A percentile compares a stretch with the other conserved stretches of the same genome.
Conservation (phyloP, 2,888 invertebrate genomes). For the Heterodera filipjevi region DNA sequence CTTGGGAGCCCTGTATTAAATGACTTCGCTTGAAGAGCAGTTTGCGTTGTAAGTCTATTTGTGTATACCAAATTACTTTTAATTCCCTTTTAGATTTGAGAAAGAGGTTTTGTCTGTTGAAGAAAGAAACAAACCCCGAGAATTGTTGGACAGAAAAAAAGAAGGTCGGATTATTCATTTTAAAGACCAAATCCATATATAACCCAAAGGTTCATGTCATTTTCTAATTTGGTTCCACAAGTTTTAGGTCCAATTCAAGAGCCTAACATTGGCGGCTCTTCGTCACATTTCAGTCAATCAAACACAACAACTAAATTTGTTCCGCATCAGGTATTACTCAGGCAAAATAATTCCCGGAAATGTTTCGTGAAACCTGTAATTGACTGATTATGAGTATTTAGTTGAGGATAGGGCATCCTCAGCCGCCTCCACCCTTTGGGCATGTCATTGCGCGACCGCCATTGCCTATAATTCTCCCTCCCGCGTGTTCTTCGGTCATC, state of each 20-base stretch:
- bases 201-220: no score
- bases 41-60: constrained; percentile 31
- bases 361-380: no score
- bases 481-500: constrained; percentile 27
- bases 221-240: no score
- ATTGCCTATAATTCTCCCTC: constrained; percentile 22
- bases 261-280: constrained; percentile 18
- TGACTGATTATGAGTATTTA: no score
- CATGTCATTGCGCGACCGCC: constrained; percentile 18
- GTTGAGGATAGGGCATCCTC: constrained; percentile 17
- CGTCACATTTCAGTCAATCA: constrained; percentile 6
- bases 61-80: no score
- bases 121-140: constrained; percentile 6
- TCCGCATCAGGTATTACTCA: constrained; percentile 40
- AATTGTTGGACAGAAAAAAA: constrained; percentile 3
- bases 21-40: constrained; percentile 35
- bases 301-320: constrained; percentile 31
- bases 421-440: constrained; percentile 16
- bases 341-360: no score
- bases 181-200: no score
- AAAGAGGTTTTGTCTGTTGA: constrained; percentile 25
- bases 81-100: constrained; percentile 31
- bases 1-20: constrained; percentile 3
- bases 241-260: constrained; percentile 26
- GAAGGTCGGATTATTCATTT: no score